Evolutionary conservation across 2,797 vertebrate genomes (phyloP).

Genomic region (Scleropages formosus): DNA sequence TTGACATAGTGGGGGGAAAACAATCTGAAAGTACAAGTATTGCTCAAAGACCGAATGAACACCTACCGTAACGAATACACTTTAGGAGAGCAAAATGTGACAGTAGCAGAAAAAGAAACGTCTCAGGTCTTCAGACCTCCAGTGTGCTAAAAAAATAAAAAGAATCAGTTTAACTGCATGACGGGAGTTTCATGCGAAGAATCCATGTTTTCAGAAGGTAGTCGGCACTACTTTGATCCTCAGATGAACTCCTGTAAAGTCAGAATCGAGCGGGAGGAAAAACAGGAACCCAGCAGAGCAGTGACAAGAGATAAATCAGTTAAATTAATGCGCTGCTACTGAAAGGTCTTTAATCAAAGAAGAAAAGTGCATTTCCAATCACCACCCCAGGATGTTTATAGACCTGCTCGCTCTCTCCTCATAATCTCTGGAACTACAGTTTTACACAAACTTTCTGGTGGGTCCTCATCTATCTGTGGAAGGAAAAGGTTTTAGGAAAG

Average conservation of each 20-base stretch:
- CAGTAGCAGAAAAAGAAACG: not conserved
- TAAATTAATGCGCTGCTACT: conserved; percentile 36
- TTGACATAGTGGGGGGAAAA: no score
- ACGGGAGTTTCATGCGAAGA: conserved; percentile 10
- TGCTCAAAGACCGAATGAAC: no score
- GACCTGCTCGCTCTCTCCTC: conserved; percentile 24
- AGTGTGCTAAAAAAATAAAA: not conserved
- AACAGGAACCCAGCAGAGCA: conserved; percentile 26
- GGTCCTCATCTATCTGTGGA: not conserved
- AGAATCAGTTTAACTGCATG: not conserved
- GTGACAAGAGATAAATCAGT: conserved; percentile 42
- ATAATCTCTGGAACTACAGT: conserved; percentile 17
- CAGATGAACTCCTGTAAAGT: conserved; percentile 31
- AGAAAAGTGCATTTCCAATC: conserved; percentile 30
- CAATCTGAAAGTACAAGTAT: no score
- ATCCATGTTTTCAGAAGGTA: not conserved
- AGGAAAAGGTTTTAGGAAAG: not conserved
- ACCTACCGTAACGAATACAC: no score
- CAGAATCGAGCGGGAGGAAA: conserved; percentile 32
- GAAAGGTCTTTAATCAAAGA: conserved; percentile 44
- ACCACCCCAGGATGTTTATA: conserved; percentile 31
- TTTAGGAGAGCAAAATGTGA: not conserved
- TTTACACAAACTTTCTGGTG: conserved; percentile 25
- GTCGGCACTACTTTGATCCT: conserved; percentile 23
- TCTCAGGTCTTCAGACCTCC: conserved; percentile 22